These are phyloP conservation scores for Chelon auratus DNA, from an alignment of 2,797 vertebrate genomes.

Conservation along the genomic window DNA sequence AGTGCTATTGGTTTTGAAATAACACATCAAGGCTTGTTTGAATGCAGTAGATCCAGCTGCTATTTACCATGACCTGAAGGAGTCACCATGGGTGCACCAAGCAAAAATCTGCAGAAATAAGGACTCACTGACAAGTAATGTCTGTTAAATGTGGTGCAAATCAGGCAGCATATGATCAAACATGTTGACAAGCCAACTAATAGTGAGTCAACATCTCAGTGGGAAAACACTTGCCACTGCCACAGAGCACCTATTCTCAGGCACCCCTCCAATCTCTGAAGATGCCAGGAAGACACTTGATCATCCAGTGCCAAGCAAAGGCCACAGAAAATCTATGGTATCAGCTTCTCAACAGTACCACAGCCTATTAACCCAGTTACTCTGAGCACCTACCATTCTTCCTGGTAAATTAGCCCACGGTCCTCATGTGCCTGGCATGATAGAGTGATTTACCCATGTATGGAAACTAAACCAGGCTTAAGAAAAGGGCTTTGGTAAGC, in stretches of 20 bases:
- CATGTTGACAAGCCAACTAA: conserved; percentile 4
- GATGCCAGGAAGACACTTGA: conserved; percentile 16
- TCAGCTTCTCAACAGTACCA: conserved; percentile 30
- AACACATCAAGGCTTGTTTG: no score
- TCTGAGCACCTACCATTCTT: conserved; percentile 45
- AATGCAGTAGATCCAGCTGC: no score
- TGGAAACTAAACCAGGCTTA: conserved; percentile 34
- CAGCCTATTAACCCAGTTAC: conserved; percentile 72
- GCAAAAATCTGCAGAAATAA: neutral
- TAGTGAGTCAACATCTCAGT: conserved; percentile 23
- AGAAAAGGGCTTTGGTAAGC: conserved; percentile 66
- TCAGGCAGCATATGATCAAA: conserved; percentile 2
- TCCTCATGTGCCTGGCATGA: conserved; percentile 40
- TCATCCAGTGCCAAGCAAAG: conserved; percentile 11
- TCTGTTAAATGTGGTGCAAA: neutral
- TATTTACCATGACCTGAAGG: no score
- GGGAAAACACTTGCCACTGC: neutral
- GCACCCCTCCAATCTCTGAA: conserved; percentile 17
- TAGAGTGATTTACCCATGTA: conserved; percentile 45
- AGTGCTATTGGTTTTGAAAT: no score
- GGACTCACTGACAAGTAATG: neutral
- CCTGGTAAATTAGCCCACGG: conserved; percentile 44
- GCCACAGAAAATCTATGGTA: conserved; percentile 32
- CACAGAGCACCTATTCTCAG: neutral
- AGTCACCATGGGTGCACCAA: no score